phyloP scores from a whole-genome alignment of 2,888 invertebrate genomes.

The Bhutanitis thaidina region DNA sequence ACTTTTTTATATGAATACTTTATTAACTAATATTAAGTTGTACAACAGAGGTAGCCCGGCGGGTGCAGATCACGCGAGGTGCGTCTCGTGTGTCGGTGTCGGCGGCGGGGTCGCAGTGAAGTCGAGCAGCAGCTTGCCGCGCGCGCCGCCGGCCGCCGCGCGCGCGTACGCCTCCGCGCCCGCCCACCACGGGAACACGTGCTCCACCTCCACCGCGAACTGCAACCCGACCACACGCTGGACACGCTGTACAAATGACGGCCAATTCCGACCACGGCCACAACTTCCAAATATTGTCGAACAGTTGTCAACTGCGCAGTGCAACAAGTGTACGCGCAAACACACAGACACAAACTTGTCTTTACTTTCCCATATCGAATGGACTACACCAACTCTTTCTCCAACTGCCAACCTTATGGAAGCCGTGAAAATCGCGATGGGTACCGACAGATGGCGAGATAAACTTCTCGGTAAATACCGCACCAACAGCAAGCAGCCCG shows the following conservation, averaged over 20 bases:
- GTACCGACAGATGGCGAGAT: too few species aligned
- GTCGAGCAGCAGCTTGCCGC: slow-evolving; percentile 87
- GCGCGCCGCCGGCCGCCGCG: slow-evolving; percentile 79
- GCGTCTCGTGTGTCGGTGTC: not conserved
- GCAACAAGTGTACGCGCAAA: too few species aligned
- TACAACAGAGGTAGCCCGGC: not conserved
- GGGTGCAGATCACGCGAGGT: not conserved
- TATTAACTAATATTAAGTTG: not conserved
- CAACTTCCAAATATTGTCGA: too few species aligned
- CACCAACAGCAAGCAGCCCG: too few species aligned
- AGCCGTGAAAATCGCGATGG: too few species aligned
- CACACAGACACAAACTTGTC: too few species aligned
- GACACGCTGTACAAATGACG: not conserved
- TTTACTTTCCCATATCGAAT: too few species aligned
- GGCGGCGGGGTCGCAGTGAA: slow-evolving; percentile 30
- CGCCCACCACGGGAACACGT: slow-evolving; percentile 84
- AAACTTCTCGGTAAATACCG: too few species aligned
- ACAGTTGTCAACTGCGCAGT: too few species aligned
- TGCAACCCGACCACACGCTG: slow-evolving; percentile 27
- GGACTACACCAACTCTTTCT: too few species aligned
- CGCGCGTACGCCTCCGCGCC: slow-evolving; percentile 65
- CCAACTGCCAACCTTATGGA: too few species aligned
- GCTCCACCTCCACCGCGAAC: slow-evolving; percentile 78
- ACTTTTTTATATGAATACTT: not conserved
- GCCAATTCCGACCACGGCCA: not conserved